These are phyloP conservation scores for Cebidichthys violaceus DNA, from an alignment of 2,113 vertebrate genomes.

Conservation along the genomic window DNA sequence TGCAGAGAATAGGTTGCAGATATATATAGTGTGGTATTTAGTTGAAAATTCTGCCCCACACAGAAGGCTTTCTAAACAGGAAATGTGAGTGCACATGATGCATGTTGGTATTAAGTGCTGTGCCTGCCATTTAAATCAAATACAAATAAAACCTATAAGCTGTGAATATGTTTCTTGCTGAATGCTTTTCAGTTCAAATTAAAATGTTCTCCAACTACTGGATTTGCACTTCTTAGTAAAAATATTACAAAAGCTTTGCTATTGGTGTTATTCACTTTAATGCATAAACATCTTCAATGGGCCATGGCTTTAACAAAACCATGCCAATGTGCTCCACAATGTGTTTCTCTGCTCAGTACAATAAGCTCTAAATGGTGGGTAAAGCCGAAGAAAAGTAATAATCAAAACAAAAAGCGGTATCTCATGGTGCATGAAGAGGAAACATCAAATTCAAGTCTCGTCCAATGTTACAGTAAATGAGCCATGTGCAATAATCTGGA, in stretches of 20 bases:
- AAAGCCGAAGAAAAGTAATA: slow-evolving; percentile 39
- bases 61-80: background rate
- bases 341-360: slow-evolving; percentile 12
- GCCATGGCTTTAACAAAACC: slow-evolving; percentile 29
- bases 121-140: background rate
- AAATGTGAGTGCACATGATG: background rate
- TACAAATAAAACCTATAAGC: slow-evolving; percentile 6
- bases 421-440: slow-evolving; percentile 14
- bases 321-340: slow-evolving; percentile 25
- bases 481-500: slow-evolving; percentile 10
- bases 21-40: background rate
- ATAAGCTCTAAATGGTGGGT: slow-evolving; percentile 25
- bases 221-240: background rate
- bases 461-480: slow-evolving; percentile 13
- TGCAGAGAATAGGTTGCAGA: slow-evolving; percentile 23
- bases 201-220: slow-evolving; percentile 16
- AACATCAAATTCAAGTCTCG: slow-evolving; percentile 19
- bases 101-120: background rate
- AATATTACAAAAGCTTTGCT: background rate
- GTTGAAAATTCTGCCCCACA: background rate
- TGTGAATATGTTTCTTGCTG: slow-evolving; percentile 7
- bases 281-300: slow-evolving; percentile 50
- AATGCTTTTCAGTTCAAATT: slow-evolving; percentile 8
- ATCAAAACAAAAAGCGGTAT: slow-evolving; percentile 40
- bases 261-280: slow-evolving; percentile 8